Evolutionary conservation across 23 tunicate genomes (phyloP), one percentile per base, ranked within the genome.

Genomic region (Trididemnum nubilum): DNA sequence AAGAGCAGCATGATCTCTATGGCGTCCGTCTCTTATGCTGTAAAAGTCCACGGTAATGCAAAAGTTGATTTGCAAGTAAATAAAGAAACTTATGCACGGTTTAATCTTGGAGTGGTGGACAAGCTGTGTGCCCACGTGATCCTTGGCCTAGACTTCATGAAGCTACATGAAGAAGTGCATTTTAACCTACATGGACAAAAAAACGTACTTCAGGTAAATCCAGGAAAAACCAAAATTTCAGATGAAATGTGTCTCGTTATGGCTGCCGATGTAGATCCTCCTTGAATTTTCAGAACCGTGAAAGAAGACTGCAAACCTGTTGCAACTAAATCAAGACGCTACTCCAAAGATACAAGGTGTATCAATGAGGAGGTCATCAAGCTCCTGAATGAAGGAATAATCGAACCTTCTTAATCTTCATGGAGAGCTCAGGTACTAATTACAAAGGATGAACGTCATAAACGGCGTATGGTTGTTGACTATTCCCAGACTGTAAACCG

Each of bases 391-490:
- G 75, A 80, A n/a, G 84, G 54, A 19, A 65, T 80, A 24, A 65
- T 64, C 19, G 54, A 80, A 37, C 78, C 74, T 2, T 35, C 34
- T 2, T 2, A 35, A 4, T 80, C 78, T 18, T 33, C 84, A 35
- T 80, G 78, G 84, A n/a, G 84, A 2, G 57, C 84, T 9, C 84
- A 80, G 60, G 59, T 59, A 34, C 24, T 58, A 3, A 38, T 64
- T 34, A 65, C 57, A 18, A 80, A 80, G 36, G 75, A 80, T 34
- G 61, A 64, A 39, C 51, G 32, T 36, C 73, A 65, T 27, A 80
- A 80, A 37, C 29, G 28, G 23, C 35, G 84, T 30, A 64, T 80
- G 84, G 57, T 64, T 35, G 38, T 65, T 18, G 84, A 80, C 34
- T 80, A 80, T 52, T 64, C 75, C 5, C 82, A 73, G 39, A 73